Conservation (phyloP, 2,113 vertebrate species). For the Microcebus ravelobensis region DNA sequence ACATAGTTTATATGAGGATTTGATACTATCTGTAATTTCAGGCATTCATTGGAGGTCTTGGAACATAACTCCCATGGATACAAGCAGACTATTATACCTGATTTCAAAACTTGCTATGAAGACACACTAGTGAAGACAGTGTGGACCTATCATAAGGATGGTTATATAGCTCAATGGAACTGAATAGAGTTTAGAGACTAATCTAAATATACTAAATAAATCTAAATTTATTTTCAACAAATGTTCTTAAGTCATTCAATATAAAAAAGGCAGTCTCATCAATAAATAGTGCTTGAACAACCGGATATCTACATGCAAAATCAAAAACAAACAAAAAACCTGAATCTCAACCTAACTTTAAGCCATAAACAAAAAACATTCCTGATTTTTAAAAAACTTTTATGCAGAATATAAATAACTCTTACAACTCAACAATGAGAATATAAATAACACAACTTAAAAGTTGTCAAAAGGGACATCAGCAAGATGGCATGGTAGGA, state of each 20-base stretch:
- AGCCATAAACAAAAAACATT: background rate
- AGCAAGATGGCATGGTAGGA: background rate
- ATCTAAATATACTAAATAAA: no score
- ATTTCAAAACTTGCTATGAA: background rate
- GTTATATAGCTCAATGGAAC: background rate
- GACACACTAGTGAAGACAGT: background rate
- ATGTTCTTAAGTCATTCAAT: background rate
- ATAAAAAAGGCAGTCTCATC: background rate
- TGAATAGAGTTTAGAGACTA: background rate
- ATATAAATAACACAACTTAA: background rate
- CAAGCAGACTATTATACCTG: background rate
- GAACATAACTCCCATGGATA: background rate
- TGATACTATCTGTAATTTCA: background rate
- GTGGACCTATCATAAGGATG: background rate
- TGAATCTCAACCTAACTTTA: background rate
- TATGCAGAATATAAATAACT: background rate
- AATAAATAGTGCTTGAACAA: background rate
- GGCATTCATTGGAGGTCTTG: background rate
- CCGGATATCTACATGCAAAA: background rate
- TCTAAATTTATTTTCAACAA: slow-evolving; percentile 4
- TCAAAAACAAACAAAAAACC: background rate
- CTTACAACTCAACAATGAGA: background rate
- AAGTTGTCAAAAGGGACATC: background rate
- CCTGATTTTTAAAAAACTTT: background rate
- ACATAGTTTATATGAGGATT: background rate